Conservation (phyloP, 2,888 invertebrate species). For the Pelosia muscerda region DNA sequence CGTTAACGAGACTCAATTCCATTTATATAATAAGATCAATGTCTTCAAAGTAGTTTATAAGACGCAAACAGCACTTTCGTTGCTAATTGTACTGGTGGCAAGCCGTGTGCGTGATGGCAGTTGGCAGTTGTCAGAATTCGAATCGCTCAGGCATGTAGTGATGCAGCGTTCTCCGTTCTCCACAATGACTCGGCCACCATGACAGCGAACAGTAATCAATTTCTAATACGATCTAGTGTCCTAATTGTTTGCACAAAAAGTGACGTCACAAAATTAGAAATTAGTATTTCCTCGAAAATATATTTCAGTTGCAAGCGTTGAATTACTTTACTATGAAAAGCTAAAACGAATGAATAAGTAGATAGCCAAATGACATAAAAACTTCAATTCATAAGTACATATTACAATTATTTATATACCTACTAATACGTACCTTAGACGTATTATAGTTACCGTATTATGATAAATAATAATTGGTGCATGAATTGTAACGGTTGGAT, state of each 20-base stretch:
- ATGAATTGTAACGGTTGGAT: too few relatives aligned
- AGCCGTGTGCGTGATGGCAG: neutral
- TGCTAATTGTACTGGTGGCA: neutral
- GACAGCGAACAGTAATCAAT: neutral
- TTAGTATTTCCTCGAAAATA: too few relatives aligned
- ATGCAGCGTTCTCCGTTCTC: neutral
- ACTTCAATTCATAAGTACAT: too few relatives aligned
- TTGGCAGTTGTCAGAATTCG: neutral
- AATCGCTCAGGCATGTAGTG: neutral
- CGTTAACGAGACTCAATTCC: neutral
- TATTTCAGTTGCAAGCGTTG: too few relatives aligned
- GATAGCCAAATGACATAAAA: too few relatives aligned
- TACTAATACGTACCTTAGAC: too few relatives aligned
- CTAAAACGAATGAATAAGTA: too few relatives aligned
- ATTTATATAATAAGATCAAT: neutral
- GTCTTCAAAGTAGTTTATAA: neutral
- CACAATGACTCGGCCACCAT: neutral
- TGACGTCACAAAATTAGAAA: too few relatives aligned
- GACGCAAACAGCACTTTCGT: neutral
- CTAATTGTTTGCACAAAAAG: neutral
- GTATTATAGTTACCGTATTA: too few relatives aligned
- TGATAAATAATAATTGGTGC: too few relatives aligned
- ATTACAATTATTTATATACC: too few relatives aligned
- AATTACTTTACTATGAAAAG: too few relatives aligned
- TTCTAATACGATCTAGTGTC: slow-evolving; percentile 1